phyloP scores from a whole-genome alignment of 2,797 vertebrate species.

The Tolypeutes matacus region DNA sequence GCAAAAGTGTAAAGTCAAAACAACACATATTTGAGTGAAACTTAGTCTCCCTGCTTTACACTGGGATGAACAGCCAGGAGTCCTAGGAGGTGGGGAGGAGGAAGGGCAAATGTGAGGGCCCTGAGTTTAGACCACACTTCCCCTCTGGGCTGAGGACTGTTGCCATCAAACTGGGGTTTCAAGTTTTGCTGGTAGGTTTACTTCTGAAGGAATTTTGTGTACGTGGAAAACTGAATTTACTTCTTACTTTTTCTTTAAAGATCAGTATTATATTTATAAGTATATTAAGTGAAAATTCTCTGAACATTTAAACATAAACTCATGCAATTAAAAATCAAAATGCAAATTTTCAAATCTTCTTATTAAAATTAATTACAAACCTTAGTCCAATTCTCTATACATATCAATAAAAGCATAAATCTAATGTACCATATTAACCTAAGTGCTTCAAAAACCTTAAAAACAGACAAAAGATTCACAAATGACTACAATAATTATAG shows the following conservation, averaged over 20 bases:
- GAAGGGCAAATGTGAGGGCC: rapidly evolving
- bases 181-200: not conserved
- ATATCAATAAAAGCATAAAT: not conserved
- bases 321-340: not conserved
- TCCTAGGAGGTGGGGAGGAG: rapidly evolving
- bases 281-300: not conserved
- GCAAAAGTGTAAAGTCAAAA: not conserved
- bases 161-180: not conserved
- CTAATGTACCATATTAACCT: not conserved
- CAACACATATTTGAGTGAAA: not conserved
- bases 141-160: rapidly evolving
- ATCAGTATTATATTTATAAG: not conserved
- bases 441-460: not conserved
- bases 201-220: not conserved
- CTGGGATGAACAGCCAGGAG: not conserved
- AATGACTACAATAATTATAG: not conserved
- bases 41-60: not conserved
- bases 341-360: not conserved
- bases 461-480: not conserved
- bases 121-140: rapidly evolving
- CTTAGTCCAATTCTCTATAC: not conserved
- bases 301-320: not conserved
- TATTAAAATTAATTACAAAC: not conserved
- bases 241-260: not conserved
- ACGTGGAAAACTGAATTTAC: not conserved